Evolutionary conservation across 2,797 vertebrate species (phyloP).

Genomic region (Tangara arthus): DNA sequence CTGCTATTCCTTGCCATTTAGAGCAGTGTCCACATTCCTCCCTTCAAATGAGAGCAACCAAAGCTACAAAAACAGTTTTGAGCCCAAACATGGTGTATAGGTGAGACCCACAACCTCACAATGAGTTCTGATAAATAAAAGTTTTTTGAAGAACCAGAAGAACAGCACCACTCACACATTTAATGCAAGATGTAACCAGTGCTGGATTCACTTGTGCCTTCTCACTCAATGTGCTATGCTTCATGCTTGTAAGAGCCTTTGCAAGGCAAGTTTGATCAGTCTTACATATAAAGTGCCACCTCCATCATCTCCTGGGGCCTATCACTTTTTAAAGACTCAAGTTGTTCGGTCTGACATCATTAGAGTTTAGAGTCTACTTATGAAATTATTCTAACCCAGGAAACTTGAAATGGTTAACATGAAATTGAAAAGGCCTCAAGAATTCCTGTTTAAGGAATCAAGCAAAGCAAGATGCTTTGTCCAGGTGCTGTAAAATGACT

Average conservation of each 20-base stretch:
- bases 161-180: neutral
- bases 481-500: neutral
- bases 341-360: neutral
- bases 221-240: neutral
- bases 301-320: neutral
- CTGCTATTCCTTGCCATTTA: neutral
- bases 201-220: neutral
- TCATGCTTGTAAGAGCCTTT: neutral
- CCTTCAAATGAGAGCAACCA: neutral
- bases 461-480: neutral
- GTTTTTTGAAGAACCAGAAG: neutral
- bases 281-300: neutral
- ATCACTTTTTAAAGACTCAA: neutral
- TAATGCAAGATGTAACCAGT: neutral
- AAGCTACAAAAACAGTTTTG: neutral
- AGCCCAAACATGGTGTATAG: accelerated
- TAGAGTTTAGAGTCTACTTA: neutral
- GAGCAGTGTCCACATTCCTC: neutral
- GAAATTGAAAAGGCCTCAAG: neutral
- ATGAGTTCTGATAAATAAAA: neutral
- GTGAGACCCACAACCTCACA: neutral
- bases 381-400: neutral
- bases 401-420: neutral
- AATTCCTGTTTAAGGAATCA: neutral
- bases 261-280: neutral